Evolutionary conservation across 1,140 invertebrate species (phyloP), one percentile per base, ranked within the genome.

Genomic region (Pseudomyrmex gracilis): DNA sequence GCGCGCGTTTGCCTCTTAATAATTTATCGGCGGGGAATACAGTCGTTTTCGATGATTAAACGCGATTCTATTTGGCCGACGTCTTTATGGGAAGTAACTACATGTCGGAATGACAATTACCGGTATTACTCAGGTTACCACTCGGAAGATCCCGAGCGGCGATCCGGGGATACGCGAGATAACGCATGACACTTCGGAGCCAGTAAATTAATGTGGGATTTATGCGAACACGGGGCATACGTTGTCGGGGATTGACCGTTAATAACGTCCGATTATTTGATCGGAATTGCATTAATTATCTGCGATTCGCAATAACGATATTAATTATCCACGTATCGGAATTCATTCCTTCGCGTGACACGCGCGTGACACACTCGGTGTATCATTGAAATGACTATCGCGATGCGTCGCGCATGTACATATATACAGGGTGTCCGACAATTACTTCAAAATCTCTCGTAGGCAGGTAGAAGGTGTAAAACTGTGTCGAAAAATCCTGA

Each of bases 231-330:
- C 13, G 58, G 57, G 47, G 53, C 24, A 51, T n/a, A 57, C 58
- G 58, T 80, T 82, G 47, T 74, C 24, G 58, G 47, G 24, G 49
- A 64, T 64, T 51, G 78, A 74, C 22, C 58, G 47, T 82, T 74
- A 82, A 53, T 82, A 82, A 82, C 61, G 24, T 34, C 15, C 70
- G 47, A 63, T 63, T 82, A 82, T 74, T 82, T 49, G 70, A 74
- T 74, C 47, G 78, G 12, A 53, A 80, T 80, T 80, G 66, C 63
- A 80, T 82, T 82, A 82, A 82, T 82, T 82, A 82, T 82, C 58
- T 57, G 17, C 13, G 58, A 53, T 74, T 74, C 53, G 78, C 57
- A 74, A 63, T 82, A 82, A 74, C 24, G 34, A 73, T 73, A 70
- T 71, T 80, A 80, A 80, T 70, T 78, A 58, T 61, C 43, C 20